Evolutionary conservation across 2,113 vertebrate genomes (phyloP).

Genomic region (Orycteropus afer): DNA sequence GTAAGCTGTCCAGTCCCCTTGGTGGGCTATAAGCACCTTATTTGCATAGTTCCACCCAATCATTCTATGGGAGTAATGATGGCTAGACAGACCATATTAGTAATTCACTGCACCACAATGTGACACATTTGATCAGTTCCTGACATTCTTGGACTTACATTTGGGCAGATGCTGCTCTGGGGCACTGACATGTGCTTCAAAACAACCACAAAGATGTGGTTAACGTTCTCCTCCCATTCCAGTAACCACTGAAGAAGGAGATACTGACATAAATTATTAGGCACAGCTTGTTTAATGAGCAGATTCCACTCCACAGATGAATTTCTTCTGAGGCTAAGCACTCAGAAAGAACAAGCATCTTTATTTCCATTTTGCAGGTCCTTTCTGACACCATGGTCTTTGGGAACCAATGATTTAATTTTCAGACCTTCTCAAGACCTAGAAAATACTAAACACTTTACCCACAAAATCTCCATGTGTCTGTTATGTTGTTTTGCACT

Average conservation of each 20-base stretch:
- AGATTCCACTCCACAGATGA: background rate
- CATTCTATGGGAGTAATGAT: too few species aligned
- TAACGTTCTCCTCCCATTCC: background rate
- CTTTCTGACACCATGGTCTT: background rate
- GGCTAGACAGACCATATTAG: too few species aligned
- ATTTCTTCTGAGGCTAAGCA: background rate
- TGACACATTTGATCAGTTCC: background rate
- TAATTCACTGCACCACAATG: too few species aligned
- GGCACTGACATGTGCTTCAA: background rate
- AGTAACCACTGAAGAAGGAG: background rate
- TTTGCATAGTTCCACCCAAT: too few species aligned
- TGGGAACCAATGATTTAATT: background rate
- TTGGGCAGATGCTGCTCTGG: too few species aligned
- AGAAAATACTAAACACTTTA: too few species aligned
- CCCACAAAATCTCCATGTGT: fast-evolving
- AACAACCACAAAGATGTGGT: background rate
- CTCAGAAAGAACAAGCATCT: background rate
- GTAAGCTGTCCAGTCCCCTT: too few species aligned
- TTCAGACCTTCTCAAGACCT: background rate
- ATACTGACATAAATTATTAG: background rate
- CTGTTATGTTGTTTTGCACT: background rate
- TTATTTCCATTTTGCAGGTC: background rate
- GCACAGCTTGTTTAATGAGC: background rate
- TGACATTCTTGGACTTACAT: background rate
- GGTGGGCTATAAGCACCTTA: too few species aligned